Evolutionary conservation across 1,140 invertebrate species (phyloP), one percentile per base, ranked within the genome.

Genomic region (Pseudomyrmex sp.): DNA sequence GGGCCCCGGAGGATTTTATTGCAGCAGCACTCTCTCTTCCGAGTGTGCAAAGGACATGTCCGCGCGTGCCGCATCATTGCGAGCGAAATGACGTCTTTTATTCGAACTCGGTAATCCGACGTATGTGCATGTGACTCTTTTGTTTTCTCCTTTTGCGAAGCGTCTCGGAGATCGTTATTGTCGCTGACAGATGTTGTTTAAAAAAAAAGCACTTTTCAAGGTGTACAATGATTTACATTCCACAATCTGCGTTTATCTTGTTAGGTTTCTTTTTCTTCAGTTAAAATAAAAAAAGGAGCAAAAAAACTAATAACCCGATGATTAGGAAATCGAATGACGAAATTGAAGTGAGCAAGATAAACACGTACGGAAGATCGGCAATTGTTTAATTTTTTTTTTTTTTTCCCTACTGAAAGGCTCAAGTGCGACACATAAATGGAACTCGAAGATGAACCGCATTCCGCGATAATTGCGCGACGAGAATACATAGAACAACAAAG

Each of bases 1-100:
- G 54, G 54, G 66, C 66, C 76, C 76, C 66, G 76, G 48, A 59
- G 76, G 76, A 59, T 61, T 80, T 80, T 70, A 72, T 72, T 59
- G 46, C 50, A 56, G 46, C 48, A 18, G 44, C 20, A 15, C 48
- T 46, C 58, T 12, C 12, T 10, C 5, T n/a, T 0, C 15, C 8
- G 66, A 68, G 26, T 74, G 18, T 52, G 23, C 2, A 0, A 12
- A 10, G 4, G 18, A 52, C 63, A 61, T 20, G 50, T 65, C 20
- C 46, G 65, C 35, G 73, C 66, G n/a, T 52, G 69, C 82, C 23
- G 15, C 26, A 52, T 72, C 35, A 84, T 84, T 20, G 52, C 35
- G 52, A n/a, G 44, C 2, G 18, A 26, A 48, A 79, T 44, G 75
- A 26, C 20, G 65, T 15, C 44, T 70, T 48, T 70, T 59, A 58